A percentile compares a stretch with the other conserved stretches of the same genome.
Conservation (phyloP, 2,113 vertebrate genomes). For the Cynopterus brachyotis region DNA sequence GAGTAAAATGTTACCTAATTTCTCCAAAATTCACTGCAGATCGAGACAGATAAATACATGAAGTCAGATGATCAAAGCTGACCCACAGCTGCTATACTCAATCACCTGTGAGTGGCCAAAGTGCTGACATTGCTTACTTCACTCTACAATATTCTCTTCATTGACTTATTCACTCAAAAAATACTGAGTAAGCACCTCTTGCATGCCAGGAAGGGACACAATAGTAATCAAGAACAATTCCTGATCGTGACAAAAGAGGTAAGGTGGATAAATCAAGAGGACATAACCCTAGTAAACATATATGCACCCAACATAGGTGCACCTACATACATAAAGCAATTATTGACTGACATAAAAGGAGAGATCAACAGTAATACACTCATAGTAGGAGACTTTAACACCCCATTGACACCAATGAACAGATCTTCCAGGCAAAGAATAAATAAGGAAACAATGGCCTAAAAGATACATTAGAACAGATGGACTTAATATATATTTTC, state of each 20-base stretch:
- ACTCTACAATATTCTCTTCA: not conserved
- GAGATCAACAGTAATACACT: no score
- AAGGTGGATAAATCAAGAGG: not conserved
- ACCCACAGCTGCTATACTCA: not conserved
- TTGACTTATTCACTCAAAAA: not conserved
- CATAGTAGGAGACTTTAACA: no score
- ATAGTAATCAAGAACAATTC: not conserved
- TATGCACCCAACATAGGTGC: no score
- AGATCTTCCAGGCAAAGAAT: no score
- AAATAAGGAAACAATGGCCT: no score
- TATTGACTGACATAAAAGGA: no score
- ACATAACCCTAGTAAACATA: no score
- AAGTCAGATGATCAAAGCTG: not conserved
- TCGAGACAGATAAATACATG: slow-evolving; percentile 21
- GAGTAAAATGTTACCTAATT: slow-evolving; percentile 38
- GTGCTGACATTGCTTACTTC: not conserved
- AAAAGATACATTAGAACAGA: no score
- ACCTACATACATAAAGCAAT: no score
- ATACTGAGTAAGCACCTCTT: not conserved
- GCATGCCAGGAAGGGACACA: not conserved
- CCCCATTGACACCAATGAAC: no score
- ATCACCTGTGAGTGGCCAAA: not conserved
- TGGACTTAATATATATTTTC: no score
- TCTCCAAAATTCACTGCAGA: slow-evolving; percentile 28
- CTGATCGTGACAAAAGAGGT: not conserved